phyloP scores from a whole-genome alignment of 2,113 vertebrate genomes.

The Dipodomys stephensi region DNA sequence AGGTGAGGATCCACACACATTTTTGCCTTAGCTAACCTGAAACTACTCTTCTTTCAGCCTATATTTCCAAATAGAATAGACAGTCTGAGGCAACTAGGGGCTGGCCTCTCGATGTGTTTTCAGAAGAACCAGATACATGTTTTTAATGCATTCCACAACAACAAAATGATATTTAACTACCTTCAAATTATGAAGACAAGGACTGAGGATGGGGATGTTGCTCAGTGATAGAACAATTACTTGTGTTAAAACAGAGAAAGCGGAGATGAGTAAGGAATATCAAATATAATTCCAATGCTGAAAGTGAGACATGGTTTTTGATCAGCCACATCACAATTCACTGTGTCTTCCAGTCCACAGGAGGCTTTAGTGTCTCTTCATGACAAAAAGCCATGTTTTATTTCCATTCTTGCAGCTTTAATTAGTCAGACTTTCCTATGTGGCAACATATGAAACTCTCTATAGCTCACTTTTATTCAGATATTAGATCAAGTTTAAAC shows the following conservation, averaged over 20 bases:
- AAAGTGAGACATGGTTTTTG: background rate
- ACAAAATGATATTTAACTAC: background rate
- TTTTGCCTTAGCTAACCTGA: too few species aligned
- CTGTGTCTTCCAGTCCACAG: rapidly evolving
- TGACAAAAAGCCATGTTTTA: background rate
- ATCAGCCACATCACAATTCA: background rate
- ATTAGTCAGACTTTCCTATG: background rate
- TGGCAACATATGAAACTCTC: background rate
- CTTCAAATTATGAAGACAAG: background rate
- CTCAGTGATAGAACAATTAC: background rate
- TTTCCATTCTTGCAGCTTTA: background rate
- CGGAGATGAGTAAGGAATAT: background rate
- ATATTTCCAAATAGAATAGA: too few species aligned
- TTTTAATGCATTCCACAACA: too few species aligned
- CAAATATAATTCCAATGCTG: background rate
- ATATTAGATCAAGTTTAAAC: background rate
- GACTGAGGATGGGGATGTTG: background rate
- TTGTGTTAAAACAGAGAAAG: background rate
- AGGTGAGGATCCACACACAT: too few species aligned
- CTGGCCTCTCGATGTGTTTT: too few species aligned
- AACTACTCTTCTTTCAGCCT: too few species aligned
- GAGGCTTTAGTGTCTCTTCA: background rate
- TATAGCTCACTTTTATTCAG: background rate
- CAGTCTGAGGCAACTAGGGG: too few species aligned
- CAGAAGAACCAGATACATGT: too few species aligned